Evolutionary conservation across 1,140 invertebrate species (phyloP), one percentile per base, ranked within the genome.

Genomic region (Choristoneura fumiferana): DNA sequence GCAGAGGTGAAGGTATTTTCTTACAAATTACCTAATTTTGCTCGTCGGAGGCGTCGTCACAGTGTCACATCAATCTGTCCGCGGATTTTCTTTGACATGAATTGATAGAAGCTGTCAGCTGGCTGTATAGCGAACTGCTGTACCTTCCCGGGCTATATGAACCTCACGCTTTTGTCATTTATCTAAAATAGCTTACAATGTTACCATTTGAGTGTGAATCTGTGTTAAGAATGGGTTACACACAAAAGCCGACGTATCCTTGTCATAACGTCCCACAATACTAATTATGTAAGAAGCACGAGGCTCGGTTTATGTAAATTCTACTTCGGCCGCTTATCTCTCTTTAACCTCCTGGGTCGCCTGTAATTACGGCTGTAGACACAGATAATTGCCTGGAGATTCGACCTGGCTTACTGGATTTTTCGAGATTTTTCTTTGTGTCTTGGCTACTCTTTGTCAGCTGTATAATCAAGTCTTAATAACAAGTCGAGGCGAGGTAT

Each of bases 301-400:
- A 29, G 22, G 22, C 18, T 43, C 54, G 54, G 63, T 65, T 65
- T 69, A 69, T 64, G 63, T 67, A 65, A 62, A 66, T 69, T 65
- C 67, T 67, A 65, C 45, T 63, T 57, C 38, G 57, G 61, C 36
- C 61, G 65, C 65, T 75, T 75, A 72, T 75, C 73, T 65, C 54
- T 37, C 39, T 58, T 55, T 70, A 62, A 57, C 62, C 63, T 45
- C 60, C 38, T 61, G 60, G 56, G 57, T 53, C 49, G 54, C 53
- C 37, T 45, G 63, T 73, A 73, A 76, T 73, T 70, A 69, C 60
- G 55, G 52, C 63, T 61, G 63, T 71, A 73, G 62, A 67, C 60
- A 69, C 62, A 67, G 68, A 73, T 73, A 76, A 75, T 73, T 73
- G 63, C 62, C 69, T 58, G 34, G 66, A 70, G 64, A 71, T 64